Conservation (phyloP, 2,797 vertebrate species). For the Coreius guichenoti region DNA sequence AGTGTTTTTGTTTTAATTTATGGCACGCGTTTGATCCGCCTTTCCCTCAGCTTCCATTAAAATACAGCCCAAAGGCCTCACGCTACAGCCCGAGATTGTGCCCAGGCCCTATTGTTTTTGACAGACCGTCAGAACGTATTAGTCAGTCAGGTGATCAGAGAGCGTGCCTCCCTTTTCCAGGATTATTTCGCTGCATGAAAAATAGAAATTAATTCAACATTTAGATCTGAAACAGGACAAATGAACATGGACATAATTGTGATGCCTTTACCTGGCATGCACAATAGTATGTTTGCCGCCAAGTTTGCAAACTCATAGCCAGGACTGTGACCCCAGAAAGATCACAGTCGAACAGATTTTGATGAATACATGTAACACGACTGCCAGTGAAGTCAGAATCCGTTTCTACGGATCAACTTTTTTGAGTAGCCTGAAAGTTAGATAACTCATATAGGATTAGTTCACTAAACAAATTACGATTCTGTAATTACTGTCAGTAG, state of each 20-base stretch:
- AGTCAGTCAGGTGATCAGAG: conserved; percentile 63
- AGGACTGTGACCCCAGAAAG: conserved; percentile 22
- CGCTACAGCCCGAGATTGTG: conserved; percentile 49
- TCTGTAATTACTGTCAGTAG: neutral
- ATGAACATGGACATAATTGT: conserved; percentile 47
- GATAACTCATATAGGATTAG: neutral
- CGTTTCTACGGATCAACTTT: conserved; percentile 17
- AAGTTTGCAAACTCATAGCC: conserved; percentile 38
- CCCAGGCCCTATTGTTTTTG: conserved; percentile 59
- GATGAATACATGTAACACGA: neutral
- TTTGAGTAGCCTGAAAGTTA: conserved; percentile 6
- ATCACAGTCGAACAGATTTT: neutral
- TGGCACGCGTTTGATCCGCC: conserved; percentile 53
- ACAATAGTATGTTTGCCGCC: conserved; percentile 32
- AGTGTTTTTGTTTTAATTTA: conserved; percentile 59
- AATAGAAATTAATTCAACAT: conserved; percentile 58
- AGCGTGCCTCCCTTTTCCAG: conserved; percentile 41
- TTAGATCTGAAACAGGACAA: conserved; percentile 58
- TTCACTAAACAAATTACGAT: neutral
- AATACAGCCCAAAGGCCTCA: conserved; percentile 57
- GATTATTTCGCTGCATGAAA: conserved; percentile 58
- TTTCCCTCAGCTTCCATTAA: conserved; percentile 54
- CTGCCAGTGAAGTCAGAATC: conserved; percentile 7
- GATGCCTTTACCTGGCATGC: conserved; percentile 38
- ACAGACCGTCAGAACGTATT: conserved; percentile 60